Evolutionary conservation across 2,797 vertebrate species (phyloP).

Genomic region (Syndactyla subalaris): DNA sequence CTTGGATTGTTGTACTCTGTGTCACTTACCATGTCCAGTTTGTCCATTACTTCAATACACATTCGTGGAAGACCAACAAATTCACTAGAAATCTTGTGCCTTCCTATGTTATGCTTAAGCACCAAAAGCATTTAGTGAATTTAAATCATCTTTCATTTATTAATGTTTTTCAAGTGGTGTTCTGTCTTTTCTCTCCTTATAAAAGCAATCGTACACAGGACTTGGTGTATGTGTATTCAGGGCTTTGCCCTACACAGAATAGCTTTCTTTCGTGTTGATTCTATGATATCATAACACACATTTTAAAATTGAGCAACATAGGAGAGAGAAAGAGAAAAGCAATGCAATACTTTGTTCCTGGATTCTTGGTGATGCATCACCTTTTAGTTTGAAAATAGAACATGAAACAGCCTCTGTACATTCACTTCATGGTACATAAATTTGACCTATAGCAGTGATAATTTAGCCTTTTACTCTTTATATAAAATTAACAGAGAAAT

Average conservation of each 20-base stretch:
- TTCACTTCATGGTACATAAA: not conserved
- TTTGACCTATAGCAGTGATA: not conserved
- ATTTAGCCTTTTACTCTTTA: not conserved
- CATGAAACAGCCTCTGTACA: not conserved
- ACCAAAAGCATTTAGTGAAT: not conserved
- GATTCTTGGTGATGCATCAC: not conserved
- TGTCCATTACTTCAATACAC: not conserved
- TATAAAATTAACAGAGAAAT: not conserved
- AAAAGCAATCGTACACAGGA: not conserved
- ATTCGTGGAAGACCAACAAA: not conserved
- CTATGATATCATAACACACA: rapidly evolving
- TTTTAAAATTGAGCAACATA: not conserved
- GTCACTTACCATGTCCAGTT: not conserved
- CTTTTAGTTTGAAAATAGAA: not conserved
- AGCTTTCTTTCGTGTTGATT: not conserved
- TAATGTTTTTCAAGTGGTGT: not conserved
- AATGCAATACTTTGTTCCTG: not conserved
- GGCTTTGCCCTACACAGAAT: not conserved
- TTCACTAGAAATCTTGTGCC: not conserved
- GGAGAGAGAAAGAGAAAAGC: not conserved
- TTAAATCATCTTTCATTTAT: not conserved
- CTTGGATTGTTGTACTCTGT: not conserved
- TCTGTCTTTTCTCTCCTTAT: not conserved
- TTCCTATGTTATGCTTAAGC: not conserved
- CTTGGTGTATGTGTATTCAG: not conserved